Evolutionary conservation across 2,888 invertebrate species (phyloP), one percentile per base, ranked within the genome.

Genomic region (Uropetala carovei): DNA sequence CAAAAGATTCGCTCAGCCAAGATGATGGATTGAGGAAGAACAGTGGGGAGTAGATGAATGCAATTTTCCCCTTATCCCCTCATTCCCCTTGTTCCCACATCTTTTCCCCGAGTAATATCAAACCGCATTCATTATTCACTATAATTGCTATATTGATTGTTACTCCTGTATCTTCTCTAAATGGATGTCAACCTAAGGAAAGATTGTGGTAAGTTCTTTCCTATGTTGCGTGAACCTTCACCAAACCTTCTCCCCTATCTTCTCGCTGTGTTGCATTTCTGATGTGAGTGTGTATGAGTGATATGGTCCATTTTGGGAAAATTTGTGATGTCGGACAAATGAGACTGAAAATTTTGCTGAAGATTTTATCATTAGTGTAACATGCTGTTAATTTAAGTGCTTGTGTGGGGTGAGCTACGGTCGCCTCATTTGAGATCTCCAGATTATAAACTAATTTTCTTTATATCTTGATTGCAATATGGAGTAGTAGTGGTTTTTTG

Each of bases 121-220:
- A 75, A 68, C 89, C n/a, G 64, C 43, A 89, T 89, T 60, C 64
- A 89, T 89, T 89, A 89, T 89, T 89, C 43, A 89, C 89, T 89
- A 13, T 83, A 64, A 89, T 89, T 89, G 89, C 68, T 89, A 60
- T 64, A 89, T 89, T 89, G 68, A 89, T 89, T 89, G 89, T 89
- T 89, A 89, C 89, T 89, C 43, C 89, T 89, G 64, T 89, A 89
- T 64, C 89, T 89, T 64, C 89, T 89, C 60, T 89, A 89, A 89
- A 64, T 89, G 64, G 64, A 89, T 89, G 89, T 89, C 43, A 89
- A 89, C 89, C 89, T 68, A n/a, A 43, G 89, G 64, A 89, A 89
- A 89, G 89, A 89, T 89, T 64, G 89, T 89, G 89, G 89, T 57
- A 83, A 83, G 30, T 68, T 89, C 89, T 89, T 89, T 89, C 64